Conservation (phyloP, 2,888 invertebrate genomes). For the Lobophora halterata region DNA sequence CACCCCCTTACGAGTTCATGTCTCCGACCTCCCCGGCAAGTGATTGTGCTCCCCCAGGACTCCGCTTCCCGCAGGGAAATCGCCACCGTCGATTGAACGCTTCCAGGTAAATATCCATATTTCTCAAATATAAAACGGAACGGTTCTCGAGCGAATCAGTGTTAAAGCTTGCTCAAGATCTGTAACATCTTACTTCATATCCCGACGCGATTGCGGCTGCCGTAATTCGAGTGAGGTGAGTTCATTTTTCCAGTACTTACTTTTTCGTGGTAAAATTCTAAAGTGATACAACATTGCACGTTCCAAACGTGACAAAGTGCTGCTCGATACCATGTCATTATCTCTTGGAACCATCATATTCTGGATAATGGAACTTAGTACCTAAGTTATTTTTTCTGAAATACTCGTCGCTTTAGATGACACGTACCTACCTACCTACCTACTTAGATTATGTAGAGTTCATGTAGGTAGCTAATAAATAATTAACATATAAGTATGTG, state of each 20-base stretch:
- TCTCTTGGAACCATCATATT: constrained; percentile 12
- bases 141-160: constrained; percentile 49
- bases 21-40: constrained; percentile 33
- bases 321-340: constrained; percentile 2
- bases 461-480: too few species aligned
- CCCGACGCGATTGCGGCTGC: constrained; percentile 18
- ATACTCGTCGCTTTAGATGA: constrained; percentile 5
- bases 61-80: constrained; percentile 42
- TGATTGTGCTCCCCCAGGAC: constrained; percentile 64
- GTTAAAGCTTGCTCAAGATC: constrained; percentile 40
- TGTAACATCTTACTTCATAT: constrained; percentile 27
- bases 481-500: too few species aligned
- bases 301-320: constrained; percentile 23
- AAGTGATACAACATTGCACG: constrained; percentile 13
- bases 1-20: constrained; percentile 31
- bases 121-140: constrained; percentile 7
- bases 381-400: constrained; percentile 7
- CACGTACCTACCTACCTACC: constrained; percentile 16
- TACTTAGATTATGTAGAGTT: too few species aligned
- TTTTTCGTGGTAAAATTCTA: constrained; percentile 23
- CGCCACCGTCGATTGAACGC: constrained; percentile 41
- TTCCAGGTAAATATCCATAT: constrained; percentile 52
- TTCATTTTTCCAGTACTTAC: constrained; percentile 20
- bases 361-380: constrained; percentile 5
- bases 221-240: constrained; percentile 15